Evolutionary conservation across 2,888 invertebrate genomes (phyloP).

Genomic region (Periphyllus acericola): DNA sequence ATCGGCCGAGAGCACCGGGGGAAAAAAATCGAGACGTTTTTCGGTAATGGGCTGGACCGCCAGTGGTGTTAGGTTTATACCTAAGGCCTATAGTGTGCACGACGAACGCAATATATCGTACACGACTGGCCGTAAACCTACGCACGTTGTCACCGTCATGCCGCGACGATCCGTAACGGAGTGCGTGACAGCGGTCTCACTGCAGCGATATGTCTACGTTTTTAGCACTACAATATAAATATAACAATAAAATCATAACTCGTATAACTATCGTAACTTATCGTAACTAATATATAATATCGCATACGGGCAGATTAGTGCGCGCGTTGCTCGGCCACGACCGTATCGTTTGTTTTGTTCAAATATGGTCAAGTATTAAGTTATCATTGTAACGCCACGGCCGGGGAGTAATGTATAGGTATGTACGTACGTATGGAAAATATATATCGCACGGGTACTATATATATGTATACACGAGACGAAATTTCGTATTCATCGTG

Average conservation of each 20-base stretch:
- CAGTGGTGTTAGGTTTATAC: neutral
- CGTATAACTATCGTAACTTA: no score
- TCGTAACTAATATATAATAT: no score
- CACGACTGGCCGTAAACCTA: neutral
- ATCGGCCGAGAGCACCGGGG: neutral
- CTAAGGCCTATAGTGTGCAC: no score
- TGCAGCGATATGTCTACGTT: neutral
- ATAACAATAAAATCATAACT: no score
- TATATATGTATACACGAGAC: no score
- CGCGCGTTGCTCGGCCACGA: neutral
- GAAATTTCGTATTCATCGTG: neutral
- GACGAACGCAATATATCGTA: neutral
- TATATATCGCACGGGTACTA: no score
- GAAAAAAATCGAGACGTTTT: neutral
- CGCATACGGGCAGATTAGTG: no score
- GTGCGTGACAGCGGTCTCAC: constrained; percentile 2
- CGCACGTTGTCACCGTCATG: neutral
- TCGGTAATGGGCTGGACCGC: neutral
- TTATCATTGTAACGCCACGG: neutral
- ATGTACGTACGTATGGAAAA: no score
- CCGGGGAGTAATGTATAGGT: no score
- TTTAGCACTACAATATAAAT: neutral
- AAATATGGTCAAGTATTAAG: neutral
- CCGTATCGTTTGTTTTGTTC: neutral
- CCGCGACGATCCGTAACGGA: constrained; percentile 28